Evolutionary conservation across 30 jellyfish, hydroid and myxozoan species (phyloP).

Genomic region (Pseudorhiza aurosa): DNA sequence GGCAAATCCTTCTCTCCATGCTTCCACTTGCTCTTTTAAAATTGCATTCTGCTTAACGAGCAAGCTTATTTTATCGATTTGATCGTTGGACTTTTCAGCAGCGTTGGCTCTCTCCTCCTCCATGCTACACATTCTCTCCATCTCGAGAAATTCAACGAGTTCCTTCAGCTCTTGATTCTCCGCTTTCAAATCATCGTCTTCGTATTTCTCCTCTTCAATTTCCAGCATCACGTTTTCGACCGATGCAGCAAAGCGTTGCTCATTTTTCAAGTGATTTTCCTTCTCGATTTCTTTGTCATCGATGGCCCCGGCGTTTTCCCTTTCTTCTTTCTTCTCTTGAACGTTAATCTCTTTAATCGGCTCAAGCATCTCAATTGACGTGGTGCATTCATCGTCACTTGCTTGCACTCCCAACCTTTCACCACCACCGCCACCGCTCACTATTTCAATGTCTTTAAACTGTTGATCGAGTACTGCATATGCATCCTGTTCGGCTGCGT

Average conservation of each 20-base stretch:
- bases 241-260: neutral
- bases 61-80: neutral
- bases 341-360: neutral
- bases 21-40: neutral
- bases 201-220: neutral
- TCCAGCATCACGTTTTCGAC: neutral
- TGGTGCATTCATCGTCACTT: no score
- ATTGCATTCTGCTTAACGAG: neutral
- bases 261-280: neutral
- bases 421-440: no score
- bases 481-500: neutral
- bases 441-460: neutral
- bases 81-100: neutral
- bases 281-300: neutral
- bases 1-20: constrained; percentile 4
- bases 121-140: neutral
- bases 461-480: neutral
- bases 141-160: neutral
- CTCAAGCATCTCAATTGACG: neutral
- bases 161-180: neutral
- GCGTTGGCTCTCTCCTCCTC: no score
- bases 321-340: neutral
- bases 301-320: no score
- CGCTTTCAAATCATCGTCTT: neutral
- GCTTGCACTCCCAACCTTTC: no score